Conservation (phyloP, 2,797 vertebrate species). For the Melopsittacus undulatus region DNA sequence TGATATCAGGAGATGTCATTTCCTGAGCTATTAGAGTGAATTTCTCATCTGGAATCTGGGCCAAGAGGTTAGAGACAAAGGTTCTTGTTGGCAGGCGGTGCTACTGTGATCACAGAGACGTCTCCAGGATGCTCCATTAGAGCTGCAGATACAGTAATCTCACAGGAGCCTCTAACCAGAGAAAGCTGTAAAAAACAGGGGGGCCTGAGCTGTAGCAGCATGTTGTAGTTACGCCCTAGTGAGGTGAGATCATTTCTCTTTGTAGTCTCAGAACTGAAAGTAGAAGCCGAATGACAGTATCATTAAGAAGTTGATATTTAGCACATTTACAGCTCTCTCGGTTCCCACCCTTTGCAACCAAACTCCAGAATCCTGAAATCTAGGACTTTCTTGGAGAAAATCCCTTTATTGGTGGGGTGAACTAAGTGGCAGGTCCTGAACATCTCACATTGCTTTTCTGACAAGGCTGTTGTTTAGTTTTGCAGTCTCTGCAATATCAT, state of each 20-base stretch:
- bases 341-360: neutral
- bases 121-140: neutral
- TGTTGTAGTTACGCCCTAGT: neutral
- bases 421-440: neutral
- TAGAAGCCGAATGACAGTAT: neutral
- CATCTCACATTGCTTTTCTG: neutral
- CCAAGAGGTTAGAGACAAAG: neutral
- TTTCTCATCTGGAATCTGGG: neutral
- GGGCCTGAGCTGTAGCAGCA: constrained; percentile 37
- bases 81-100: neutral
- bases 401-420: neutral
- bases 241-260: constrained; percentile 37
- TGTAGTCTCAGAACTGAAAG: constrained; percentile 13
- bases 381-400: neutral
- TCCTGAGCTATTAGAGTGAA: neutral
- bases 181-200: neutral
- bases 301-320: neutral
- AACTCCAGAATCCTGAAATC: neutral
- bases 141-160: neutral
- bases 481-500: neutral
- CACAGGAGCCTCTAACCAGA: neutral
- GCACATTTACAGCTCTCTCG: neutral
- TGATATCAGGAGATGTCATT: neutral
- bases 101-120: neutral
- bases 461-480: neutral